Evolutionary conservation across 2,113 vertebrate genomes (phyloP), one percentile per base, ranked within the genome.

Genomic region (Pelodiscus sinensis): DNA sequence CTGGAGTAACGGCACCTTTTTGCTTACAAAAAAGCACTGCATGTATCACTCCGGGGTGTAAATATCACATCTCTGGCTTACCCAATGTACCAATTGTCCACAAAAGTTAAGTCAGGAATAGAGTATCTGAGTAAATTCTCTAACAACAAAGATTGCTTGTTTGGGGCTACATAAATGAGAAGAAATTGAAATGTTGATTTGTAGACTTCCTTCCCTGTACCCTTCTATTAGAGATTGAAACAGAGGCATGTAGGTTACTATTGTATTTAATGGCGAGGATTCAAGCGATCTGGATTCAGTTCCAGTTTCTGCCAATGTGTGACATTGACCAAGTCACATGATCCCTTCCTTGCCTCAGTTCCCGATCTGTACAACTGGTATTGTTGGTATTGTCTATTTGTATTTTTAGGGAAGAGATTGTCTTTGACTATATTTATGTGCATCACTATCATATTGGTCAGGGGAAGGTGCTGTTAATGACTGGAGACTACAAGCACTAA

Each of bases 21-120:
- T 44, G 5, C 44, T 44, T 44, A 44, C 44, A 44, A 44, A 44
- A 44, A 44, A 44, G 44, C 44, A 44, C 44, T 44, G 44, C 6
- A 44, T 0, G 5, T 0, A 27, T 9, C 75, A 54, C 79, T 56
- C 77, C 12, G 11, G 73, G 73, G 50, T 44, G 35, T 77, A 77
- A 77, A 77, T 6, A 75, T 24, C 73, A 38, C 35, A 50, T 44
- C 92, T 65, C 79, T 12, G 50, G 38, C 84, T 81, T 55, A 5
- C 4, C 54, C 65, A 0, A 2, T 27, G 44, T 38, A 50, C 87
- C 71, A 52, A 80, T 88, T 81, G 52, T 52, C 58, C 60, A 9
- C 87, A 56, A 44, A 81, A 93, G 85, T 84, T 44, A 90, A 93
- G 35, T 29, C 82, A 82, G 56, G 88, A 56, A 13, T 8, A 19